phyloP scores from a whole-genome alignment of 1,140 invertebrate genomes.

The Luehdorfia chinensis region DNA sequence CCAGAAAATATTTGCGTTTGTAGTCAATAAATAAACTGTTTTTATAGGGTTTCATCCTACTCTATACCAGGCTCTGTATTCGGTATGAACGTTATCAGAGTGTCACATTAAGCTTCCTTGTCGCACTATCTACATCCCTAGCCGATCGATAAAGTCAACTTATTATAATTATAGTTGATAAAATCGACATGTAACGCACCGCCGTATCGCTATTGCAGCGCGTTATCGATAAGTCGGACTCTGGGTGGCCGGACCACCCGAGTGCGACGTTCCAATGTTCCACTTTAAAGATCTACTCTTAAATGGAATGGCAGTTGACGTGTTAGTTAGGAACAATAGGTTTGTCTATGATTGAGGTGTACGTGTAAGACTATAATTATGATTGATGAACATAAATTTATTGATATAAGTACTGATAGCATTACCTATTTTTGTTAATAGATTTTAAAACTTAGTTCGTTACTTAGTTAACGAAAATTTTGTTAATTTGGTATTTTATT shows the following conservation, averaged over 20 bases:
- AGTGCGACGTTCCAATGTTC: conserved; percentile 5
- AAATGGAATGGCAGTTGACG: conserved; percentile 19
- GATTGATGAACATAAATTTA: no score
- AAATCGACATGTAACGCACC: conserved; percentile 48
- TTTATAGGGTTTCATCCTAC: no score
- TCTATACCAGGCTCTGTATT: not conserved
- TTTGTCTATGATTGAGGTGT: conserved; percentile 14
- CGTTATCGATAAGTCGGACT: conserved; percentile 43
- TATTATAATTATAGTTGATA: conserved; percentile 65
- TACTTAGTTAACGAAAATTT: no score
- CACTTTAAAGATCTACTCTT: conserved; percentile 14
- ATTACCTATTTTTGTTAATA: no score
- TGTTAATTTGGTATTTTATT: no score
- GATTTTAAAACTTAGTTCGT: no score
- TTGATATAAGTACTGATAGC: no score
- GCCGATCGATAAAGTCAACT: conserved; percentile 43
- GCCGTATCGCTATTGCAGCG: conserved; percentile 36
- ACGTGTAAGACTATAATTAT: no score
- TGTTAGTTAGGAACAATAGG: conserved; percentile 15
- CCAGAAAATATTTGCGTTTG: no score
- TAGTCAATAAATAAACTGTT: no score
- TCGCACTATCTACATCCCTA: conserved; percentile 42
- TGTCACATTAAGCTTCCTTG: conserved; percentile 43
- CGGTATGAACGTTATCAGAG: no score
- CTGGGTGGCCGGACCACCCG: conserved; percentile 63